Percentiles rank a stretch among this genome's conserved stretches.
These are phyloP conservation scores for Leiothrix lutea DNA, from an alignment of 2,113 vertebrate species.

Conservation along the genomic window DNA sequence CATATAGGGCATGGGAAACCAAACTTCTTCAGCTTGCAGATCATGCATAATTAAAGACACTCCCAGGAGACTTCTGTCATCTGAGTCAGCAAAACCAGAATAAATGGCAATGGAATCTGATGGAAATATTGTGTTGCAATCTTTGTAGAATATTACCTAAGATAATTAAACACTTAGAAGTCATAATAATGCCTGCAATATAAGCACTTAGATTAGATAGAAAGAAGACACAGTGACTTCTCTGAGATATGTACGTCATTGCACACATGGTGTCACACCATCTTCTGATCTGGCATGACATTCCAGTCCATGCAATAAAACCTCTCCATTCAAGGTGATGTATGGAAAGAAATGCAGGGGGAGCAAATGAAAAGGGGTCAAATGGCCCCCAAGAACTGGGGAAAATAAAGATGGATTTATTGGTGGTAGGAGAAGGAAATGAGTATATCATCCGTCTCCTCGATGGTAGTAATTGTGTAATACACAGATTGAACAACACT, in stretches of 20 bases:
- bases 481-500: too few relatives aligned
- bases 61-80: neutral
- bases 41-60: neutral
- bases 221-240: neutral
- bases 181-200: neutral
- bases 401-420: neutral
- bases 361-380: neutral
- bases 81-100: conserved; percentile 24
- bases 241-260: neutral
- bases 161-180: neutral
- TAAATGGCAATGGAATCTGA: neutral
- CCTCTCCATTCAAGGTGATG: neutral
- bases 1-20: neutral
- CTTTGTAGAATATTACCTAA: neutral
- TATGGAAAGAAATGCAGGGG: neutral
- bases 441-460: neutral
- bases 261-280: neutral
- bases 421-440: neutral
- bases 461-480: neutral
- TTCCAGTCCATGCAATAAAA: neutral
- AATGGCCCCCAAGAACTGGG: neutral
- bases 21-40: neutral
- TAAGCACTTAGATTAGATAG: conserved; percentile 5
- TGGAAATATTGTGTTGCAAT: conserved; percentile 10
- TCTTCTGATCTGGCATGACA: neutral